Evolutionary conservation across 37 sponge, comb jelly and placozoan genomes (phyloP), one percentile per base, ranked within the genome.

Genomic region (Beroe ovata): DNA sequence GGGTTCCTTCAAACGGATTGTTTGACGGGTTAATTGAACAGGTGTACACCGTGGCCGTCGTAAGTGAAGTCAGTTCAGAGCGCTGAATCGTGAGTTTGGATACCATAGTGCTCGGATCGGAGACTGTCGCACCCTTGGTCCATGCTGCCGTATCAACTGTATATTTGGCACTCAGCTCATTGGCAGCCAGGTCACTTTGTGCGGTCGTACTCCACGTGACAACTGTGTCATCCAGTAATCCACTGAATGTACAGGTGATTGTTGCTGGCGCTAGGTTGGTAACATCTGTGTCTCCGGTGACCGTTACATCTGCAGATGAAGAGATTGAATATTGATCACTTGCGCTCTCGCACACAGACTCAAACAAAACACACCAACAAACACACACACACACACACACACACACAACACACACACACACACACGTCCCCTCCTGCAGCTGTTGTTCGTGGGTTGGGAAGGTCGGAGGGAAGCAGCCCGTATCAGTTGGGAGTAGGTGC

Each of bases 391-490:
- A n/a, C n/a, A n/a, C n/a, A n/a, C n/a, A n/a, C n/a, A n/a, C n/a
- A n/a, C n/a, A n/a, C n/a, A n/a, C n/a, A n/a, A n/a, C n/a, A n/a
- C n/a, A n/a, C n/a, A n/a, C n/a, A n/a, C n/a, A n/a, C n/a, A n/a
- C n/a, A n/a, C n/a, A n/a, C n/a, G n/a, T 47, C 11, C 54, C 6
- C 54, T 47, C 32, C 36, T 32, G 18, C 84, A 77, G 84, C 28
- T 77, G 84, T 40, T 77, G 84, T 23, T 77, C 84, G 8, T 77
- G 58, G 58, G 84, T 77, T 21, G 84, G 84, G 16, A 38, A 36
- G 25, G 58, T 42, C 23, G 84, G 84, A 6, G 84, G 84, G 3
- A 66, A 66, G 30, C 84, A 77, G 54, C 25, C n/a, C 18, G 58
- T 77, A 4, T 41, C 58, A 11, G 22, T 77, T 19, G 84, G 58